Percentiles rank a stretch among this genome's conserved stretches.
These are phyloP conservation scores for Chaetura pelagica DNA, from an alignment of 2,113 vertebrate species.

Conservation along the genomic window DNA sequence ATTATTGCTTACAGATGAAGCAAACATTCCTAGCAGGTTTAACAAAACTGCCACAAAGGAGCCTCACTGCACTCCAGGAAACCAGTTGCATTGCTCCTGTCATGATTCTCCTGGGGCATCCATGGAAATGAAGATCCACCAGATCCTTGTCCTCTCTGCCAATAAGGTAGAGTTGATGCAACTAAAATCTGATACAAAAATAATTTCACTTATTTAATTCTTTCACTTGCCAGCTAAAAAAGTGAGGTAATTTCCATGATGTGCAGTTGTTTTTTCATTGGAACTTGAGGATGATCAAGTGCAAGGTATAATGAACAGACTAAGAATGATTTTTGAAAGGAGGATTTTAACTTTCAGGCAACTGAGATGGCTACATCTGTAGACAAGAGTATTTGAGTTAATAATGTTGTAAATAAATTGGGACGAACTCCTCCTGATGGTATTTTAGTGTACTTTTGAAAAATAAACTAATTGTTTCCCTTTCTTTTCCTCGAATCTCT, in stretches of 20 bases:
- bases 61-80: background rate
- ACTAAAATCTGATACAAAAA: background rate
- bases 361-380: background rate
- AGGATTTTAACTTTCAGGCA: background rate
- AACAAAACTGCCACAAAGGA: background rate
- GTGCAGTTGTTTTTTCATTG: background rate
- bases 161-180: background rate
- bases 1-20: background rate
- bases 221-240: background rate
- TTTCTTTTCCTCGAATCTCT: fast-evolving
- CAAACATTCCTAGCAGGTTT: background rate
- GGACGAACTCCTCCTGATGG: background rate
- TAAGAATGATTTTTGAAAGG: background rate
- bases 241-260: background rate
- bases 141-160: background rate
- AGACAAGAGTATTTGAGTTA: background rate
- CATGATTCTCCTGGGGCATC: background rate
- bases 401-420: background rate
- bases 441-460: background rate
- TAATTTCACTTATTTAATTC: background rate
- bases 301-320: background rate
- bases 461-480: background rate
- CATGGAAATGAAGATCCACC: background rate
- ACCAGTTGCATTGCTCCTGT: background rate
- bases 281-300: background rate